Percentiles rank a stretch among this genome's conserved stretches.
Evolutionary conservation across 2,888 invertebrate genomes (phyloP).

Genomic region (Lapara coniferarum): DNA sequence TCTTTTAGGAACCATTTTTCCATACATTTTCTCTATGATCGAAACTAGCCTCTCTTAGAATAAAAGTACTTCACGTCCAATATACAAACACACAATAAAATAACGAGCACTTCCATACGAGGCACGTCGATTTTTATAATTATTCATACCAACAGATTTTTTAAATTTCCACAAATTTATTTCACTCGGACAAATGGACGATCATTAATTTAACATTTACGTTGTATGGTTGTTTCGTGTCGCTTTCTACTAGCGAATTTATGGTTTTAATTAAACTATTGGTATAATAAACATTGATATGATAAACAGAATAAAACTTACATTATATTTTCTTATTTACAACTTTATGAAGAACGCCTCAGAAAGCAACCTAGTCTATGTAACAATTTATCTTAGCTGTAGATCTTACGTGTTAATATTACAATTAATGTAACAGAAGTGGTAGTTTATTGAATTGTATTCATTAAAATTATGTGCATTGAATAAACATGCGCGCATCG

Average conservation of each 20-base stretch:
- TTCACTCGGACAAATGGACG: slow-evolving; percentile 67
- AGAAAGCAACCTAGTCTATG: neutral
- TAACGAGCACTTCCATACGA: neutral
- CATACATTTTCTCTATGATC: too few species aligned
- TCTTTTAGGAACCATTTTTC: too few species aligned
- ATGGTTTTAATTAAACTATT: slow-evolving; percentile 13
- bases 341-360: too few species aligned
- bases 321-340: neutral
- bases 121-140: slow-evolving; percentile 37
- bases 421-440: slow-evolving; percentile 30
- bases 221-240: slow-evolving; percentile 56
- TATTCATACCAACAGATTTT: slow-evolving; percentile 60
- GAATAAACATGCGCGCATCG: slow-evolving; percentile 71
- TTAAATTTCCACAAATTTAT: slow-evolving; percentile 73
- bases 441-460: slow-evolving; percentile 37
- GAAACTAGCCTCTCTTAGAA: neutral
- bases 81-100: slow-evolving; percentile 2
- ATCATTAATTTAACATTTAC: slow-evolving; percentile 67
- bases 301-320: neutral
- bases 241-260: slow-evolving; percentile 3
- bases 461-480: slow-evolving; percentile 63
- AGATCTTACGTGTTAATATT: slow-evolving; percentile 25
- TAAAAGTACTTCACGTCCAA: neutral
- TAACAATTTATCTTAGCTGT: slow-evolving; percentile 32
- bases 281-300: too few species aligned